phyloP scores from a whole-genome alignment of 2,888 invertebrate genomes.

The Aradus depressus region DNA sequence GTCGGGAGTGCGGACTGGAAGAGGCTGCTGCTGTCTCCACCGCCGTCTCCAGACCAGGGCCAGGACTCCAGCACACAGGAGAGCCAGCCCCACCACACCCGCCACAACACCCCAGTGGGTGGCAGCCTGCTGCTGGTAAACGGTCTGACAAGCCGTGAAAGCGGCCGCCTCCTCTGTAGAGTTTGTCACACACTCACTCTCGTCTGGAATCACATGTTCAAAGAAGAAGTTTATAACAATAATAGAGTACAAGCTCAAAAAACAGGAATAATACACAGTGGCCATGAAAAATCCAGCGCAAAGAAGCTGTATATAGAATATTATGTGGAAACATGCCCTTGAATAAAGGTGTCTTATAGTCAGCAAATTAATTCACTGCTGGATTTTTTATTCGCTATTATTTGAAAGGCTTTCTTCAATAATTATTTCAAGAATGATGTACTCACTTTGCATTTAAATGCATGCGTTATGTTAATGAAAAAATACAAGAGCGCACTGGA shows the following conservation, averaged over 20 bases:
- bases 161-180: slow-evolving; percentile 20
- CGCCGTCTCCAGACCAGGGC: slow-evolving; percentile 25
- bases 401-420: no score
- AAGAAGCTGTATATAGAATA: no score
- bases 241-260: background rate
- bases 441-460: no score
- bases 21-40: slow-evolving; percentile 15
- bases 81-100: slow-evolving; percentile 11
- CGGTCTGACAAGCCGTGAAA: slow-evolving; percentile 23
- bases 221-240: background rate
- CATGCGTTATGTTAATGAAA: no score
- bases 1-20: slow-evolving; percentile 16
- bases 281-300: no score
- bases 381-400: no score
- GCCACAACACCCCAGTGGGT: slow-evolving; percentile 18
- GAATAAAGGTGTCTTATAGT: no score
- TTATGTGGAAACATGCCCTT: no score
- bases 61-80: slow-evolving; percentile 22
- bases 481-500: no score
- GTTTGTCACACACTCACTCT: slow-evolving; percentile 21
- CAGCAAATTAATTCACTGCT: no score
- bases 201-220: slow-evolving; percentile 4
- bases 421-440: no score
- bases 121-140: slow-evolving; percentile 18
- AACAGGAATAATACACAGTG: no score